Evolutionary conservation across 2,888 invertebrate genomes (phyloP).

Genomic region (Elgonia sp.): DNA sequence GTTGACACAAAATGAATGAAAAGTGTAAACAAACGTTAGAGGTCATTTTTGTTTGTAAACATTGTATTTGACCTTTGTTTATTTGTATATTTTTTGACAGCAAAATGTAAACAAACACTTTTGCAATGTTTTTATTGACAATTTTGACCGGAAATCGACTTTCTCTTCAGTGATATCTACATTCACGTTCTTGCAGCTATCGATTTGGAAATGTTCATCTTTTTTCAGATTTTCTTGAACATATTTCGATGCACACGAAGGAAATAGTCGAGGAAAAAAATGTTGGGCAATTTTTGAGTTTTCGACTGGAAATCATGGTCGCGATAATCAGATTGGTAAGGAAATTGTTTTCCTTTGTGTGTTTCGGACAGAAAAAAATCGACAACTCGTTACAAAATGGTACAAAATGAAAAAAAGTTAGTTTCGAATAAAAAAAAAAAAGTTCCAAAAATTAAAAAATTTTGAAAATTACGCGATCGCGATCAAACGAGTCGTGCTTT

Average conservation of each 20-base stretch:
- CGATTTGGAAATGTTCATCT: slow-evolving; percentile 54
- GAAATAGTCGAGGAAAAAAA: slow-evolving; percentile 22
- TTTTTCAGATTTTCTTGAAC: not conserved
- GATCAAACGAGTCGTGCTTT: slow-evolving; percentile 64
- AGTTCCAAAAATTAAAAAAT: slow-evolving; percentile 28
- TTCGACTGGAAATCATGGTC: not conserved
- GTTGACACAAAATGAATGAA: too few relatives aligned
- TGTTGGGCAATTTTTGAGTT: not conserved
- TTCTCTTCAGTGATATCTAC: slow-evolving; percentile 43
- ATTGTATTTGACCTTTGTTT: too few relatives aligned
- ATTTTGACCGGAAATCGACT: too few relatives aligned
- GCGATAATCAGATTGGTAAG: not conserved
- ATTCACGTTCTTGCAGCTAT: slow-evolving; percentile 60
- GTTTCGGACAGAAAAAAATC: slow-evolving; percentile 57
- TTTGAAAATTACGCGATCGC: not conserved
- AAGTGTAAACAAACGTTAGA: too few relatives aligned
- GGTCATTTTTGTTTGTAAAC: too few relatives aligned
- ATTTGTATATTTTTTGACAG: too few relatives aligned
- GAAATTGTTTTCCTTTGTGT: slow-evolving; percentile 57
- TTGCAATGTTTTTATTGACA: too few relatives aligned
- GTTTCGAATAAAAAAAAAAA: not conserved
- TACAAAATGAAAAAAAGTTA: slow-evolving; percentile 1
- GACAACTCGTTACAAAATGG: slow-evolving; percentile 57
- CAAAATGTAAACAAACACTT: too few relatives aligned
- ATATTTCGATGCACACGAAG: slow-evolving; percentile 53